Base-by-base conservation (phyloP, 1,140 invertebrate genomes). In the Eufriesea mexicana region DNA sequence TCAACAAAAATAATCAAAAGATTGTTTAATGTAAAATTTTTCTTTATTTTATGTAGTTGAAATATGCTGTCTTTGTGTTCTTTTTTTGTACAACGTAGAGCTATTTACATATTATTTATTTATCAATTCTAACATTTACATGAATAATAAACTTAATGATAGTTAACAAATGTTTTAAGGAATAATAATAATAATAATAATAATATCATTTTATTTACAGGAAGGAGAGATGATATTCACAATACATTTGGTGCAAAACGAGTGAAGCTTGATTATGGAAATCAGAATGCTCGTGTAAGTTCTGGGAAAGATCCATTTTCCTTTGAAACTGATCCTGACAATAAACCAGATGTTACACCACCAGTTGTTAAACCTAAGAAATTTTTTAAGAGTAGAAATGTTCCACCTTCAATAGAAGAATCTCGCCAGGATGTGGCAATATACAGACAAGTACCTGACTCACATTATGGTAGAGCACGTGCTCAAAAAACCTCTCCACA, bases 321-420 rank as follows among this genome's bases (percentile, higher is more conserved):
- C 9, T 95, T 94, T 71, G 94, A 95, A 66, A 87, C 92, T 8
- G 92, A 92, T 67, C 89, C 93, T 23, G 93, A 94, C 83, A 82
- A 90, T 47, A 91, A 90, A 49, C 35, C 88, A n/a, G 90, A 90
- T 0, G 86, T 86, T 35, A 84, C 94, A 62, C 74, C 87, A n/a
- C 75, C 88, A 23, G 79, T 89, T 47, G 75, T 88, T 47, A 98
- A 97, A 91, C 97, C 97, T 66, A 98, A 98, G 89, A 98, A 98
- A 91, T 98, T 98, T 94, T 98, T 98, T 92, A 98, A 98, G 91
- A 98, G 97, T 90, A 95, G 98, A 51, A 97, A 97, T 93, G 94
- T 95, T 5, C 96, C 96, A 67, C 92, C 95, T 23, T 91, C 84
- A 10, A 57, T 86, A n/a, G 92, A 94, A 8, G 95, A 94, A 87